Base-by-base conservation (phyloP, 2,113 vertebrate genomes). In the Saguinus midas region DNA sequence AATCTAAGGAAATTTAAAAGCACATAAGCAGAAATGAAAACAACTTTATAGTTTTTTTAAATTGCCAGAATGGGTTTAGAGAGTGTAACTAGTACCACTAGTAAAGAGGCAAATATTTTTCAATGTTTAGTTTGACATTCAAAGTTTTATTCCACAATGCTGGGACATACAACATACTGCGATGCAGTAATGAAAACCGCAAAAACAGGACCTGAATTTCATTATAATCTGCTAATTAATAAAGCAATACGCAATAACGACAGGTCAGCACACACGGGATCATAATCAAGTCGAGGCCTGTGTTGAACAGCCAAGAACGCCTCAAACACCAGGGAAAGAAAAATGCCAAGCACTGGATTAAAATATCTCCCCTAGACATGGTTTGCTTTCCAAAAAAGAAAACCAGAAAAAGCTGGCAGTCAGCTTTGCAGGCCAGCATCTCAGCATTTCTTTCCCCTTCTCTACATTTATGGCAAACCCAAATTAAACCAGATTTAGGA, bases 181-280 rank as follows among this genome's bases (percentile, higher is more conserved):
- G 50, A 9, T 73, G 61, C 25, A 82, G 48, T 87, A 72, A 87
- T 66, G 61, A 92, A 98, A 96, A 94, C 50, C 35, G 55, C 79
- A 92, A 72, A 40, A 82, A 92, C 50, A 94, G 94, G 92, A 94
- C 97, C 94, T 52, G 95, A 35, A 48, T 87, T 91, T 97, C 83
- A 45, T 97, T 97, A 96, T n/a, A 78, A 98, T 90, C 92, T 96
- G 97, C 97, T 97, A 97, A 97, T 98, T 97, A 98, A 96, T 45
- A 66, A 27, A 68, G 75, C 97, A 88, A 93, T 48, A 61, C 81
- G 86, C 0, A 4, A 91, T 43, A 93, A 88, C 29, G 94, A 88
- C 95, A 97, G 84, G 89, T 68, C 20, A 52, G 79, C 0, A 0
- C 97, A n/a, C 88, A 82, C 40, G 87, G 91, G 17, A 9, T 72